Evolutionary conservation across 2,113 vertebrate species (phyloP).

Genomic region (Sarotherodon lohbergeri): DNA sequence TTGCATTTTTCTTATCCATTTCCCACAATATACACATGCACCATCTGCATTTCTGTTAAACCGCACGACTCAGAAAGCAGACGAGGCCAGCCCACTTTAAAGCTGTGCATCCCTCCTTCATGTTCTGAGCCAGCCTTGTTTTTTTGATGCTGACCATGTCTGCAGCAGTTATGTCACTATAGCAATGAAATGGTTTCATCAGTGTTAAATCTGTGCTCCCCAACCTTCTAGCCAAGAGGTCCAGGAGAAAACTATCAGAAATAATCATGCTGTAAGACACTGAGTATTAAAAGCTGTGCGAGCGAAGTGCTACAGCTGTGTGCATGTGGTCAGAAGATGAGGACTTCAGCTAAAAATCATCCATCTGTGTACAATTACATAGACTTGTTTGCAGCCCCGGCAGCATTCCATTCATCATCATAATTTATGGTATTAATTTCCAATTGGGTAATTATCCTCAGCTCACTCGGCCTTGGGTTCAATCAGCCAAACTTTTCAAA

Average conservation of each 20-base stretch:
- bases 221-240: background rate
- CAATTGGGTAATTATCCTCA: constrained; percentile 12
- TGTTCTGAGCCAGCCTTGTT: background rate
- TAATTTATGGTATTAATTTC: constrained; percentile 37
- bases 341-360: constrained; percentile 1
- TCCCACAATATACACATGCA: background rate
- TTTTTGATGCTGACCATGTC: background rate
- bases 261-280: background rate
- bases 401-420: constrained; percentile 13
- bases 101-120: background rate
- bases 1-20: constrained; percentile 15
- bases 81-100: background rate
- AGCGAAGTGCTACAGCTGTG: background rate
- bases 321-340: constrained; percentile 1
- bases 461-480: background rate
- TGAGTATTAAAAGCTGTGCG: background rate
- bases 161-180: background rate
- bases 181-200: background rate
- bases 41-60: background rate
- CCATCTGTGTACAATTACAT: constrained; percentile 55
- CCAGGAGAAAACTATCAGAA: background rate
- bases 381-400: constrained; percentile 18
- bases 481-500: background rate
- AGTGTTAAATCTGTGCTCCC: background rate
- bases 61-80: background rate